phyloP scores from a whole-genome alignment of 2,888 invertebrate genomes.

The Aphodius sticticus region DNA sequence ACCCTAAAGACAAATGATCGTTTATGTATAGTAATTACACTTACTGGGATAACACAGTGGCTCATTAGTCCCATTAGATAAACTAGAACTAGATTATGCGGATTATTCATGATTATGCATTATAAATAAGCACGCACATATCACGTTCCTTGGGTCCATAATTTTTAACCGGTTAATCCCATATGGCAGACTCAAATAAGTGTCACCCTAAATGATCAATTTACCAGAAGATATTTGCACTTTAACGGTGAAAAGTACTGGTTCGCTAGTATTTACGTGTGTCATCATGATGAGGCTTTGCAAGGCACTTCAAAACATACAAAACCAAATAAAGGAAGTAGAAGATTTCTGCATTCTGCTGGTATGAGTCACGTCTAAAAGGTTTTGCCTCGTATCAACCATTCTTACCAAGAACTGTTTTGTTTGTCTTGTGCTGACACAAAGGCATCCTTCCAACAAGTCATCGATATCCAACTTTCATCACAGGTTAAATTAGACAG shows the following conservation, averaged over 20 bases:
- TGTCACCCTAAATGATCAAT: not conserved
- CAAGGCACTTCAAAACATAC: not conserved
- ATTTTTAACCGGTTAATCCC: no score
- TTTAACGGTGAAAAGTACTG: not conserved
- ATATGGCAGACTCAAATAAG: not conserved
- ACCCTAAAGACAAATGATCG: no score
- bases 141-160: no score
- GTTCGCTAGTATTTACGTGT: not conserved
- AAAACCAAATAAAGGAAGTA: constrained; percentile 4
- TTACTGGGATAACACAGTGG: no score
- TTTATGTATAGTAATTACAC: no score
- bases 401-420: not conserved
- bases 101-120: no score
- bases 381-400: not conserved
- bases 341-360: constrained; percentile 4
- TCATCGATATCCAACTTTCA: not conserved
- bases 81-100: no score
- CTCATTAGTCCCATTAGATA: no score
- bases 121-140: no score
- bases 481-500: not conserved
- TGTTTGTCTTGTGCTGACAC: not conserved
- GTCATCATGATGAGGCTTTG: not conserved
- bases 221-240: not conserved
- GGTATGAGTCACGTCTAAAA: not conserved
- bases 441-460: not conserved